Conservation (phyloP, 2,797 vertebrate species). For the Chanos chanos region DNA sequence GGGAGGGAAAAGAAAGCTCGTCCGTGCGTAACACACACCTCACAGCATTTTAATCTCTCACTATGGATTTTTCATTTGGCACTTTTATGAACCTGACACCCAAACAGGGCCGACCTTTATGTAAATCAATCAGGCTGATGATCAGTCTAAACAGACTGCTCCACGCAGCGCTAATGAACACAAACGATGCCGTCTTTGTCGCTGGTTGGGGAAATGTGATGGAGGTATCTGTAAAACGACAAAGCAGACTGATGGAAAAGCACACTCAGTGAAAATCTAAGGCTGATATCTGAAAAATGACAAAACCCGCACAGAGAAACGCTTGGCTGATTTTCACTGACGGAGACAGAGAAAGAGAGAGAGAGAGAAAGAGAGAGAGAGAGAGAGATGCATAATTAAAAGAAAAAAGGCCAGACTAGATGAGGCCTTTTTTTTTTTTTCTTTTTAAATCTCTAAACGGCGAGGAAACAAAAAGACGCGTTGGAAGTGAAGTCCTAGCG, state of each 20-base stretch:
- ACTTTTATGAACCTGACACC: slow-evolving; percentile 10
- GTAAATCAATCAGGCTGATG: slow-evolving; percentile 12
- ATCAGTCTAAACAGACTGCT: slow-evolving; percentile 12
- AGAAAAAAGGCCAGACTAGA: background rate
- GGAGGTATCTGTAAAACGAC: too few species aligned
- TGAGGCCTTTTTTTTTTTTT: background rate
- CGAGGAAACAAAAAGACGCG: background rate
- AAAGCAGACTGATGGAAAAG: background rate
- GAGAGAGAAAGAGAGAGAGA: background rate
- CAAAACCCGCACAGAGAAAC: background rate
- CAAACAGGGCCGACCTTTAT: slow-evolving; percentile 30
- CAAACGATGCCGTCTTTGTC: slow-evolving; percentile 7
- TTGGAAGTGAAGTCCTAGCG: background rate
- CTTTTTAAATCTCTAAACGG: background rate
- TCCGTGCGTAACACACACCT: too few species aligned
- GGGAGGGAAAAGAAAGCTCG: too few species aligned
- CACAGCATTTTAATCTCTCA: background rate
- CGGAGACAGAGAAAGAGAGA: background rate
- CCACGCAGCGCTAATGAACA: slow-evolving; percentile 20
- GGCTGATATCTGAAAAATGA: too few species aligned
- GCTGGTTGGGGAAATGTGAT: too few species aligned
- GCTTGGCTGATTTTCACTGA: background rate
- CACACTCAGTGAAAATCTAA: background rate
- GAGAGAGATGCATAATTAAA: background rate
- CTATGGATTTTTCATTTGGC: slow-evolving; percentile 11